Conservation (phyloP, 2,888 invertebrate species). For the Rhagonycha fulva region DNA sequence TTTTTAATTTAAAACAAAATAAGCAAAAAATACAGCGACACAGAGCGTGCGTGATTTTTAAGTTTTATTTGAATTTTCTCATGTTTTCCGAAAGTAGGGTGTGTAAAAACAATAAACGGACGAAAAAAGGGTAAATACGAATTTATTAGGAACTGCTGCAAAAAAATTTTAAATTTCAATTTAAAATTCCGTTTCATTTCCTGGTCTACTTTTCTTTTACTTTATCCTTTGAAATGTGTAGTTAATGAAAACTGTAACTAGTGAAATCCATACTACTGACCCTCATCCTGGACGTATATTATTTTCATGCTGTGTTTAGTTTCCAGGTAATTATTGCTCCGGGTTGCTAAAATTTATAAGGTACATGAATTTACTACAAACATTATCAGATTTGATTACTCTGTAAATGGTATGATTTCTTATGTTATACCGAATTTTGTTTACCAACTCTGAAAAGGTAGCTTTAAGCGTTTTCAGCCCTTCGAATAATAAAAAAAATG, state of each 20-base stretch:
- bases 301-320: neutral
- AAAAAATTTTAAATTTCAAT: neutral
- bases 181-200: neutral
- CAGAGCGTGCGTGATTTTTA: too few species aligned
- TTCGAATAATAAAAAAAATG: too few species aligned
- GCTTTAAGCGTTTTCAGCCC: neutral
- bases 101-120: neutral
- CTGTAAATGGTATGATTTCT: neutral
- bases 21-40: neutral
- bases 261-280: neutral
- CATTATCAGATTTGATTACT: neutral
- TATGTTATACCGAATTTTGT: too few species aligned
- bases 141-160: neutral
- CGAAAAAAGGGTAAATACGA: neutral
- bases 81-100: neutral
- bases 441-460: neutral
- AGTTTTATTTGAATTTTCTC: neutral
- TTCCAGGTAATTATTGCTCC: neutral
- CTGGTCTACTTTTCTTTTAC: neutral
- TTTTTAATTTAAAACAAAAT: neutral
- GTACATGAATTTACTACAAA: too few species aligned
- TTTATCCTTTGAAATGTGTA: neutral
- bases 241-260: neutral
- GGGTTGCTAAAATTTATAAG: neutral
- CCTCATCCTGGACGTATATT: neutral